Conservation (phyloP, 2,797 vertebrate species). For the Sylvia borin region DNA sequence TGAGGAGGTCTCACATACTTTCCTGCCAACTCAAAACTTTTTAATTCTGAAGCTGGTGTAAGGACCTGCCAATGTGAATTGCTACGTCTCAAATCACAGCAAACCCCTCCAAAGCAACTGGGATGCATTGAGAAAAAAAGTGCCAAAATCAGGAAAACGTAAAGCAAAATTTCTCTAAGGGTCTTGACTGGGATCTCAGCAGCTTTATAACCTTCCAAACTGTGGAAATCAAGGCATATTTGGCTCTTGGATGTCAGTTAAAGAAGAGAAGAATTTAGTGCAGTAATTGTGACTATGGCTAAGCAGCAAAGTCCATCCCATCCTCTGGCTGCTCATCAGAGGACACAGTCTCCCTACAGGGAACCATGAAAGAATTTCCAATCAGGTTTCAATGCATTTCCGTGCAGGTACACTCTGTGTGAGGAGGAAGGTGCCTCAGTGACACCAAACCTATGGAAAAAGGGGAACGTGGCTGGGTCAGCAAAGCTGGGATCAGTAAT, state of each 20-base stretch:
- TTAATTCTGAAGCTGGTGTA: background rate
- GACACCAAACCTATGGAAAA: background rate
- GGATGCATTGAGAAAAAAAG: background rate
- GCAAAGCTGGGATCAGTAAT: slow-evolving; percentile 5
- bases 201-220: background rate
- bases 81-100: background rate
- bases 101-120: background rate
- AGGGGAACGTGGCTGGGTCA: background rate
- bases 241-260: background rate
- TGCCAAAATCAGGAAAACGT: background rate
- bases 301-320: background rate
- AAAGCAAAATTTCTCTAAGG: background rate
- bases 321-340: background rate
- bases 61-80: background rate
- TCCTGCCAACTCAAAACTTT: background rate
- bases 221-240: background rate
- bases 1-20: background rate
- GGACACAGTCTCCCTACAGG: background rate
- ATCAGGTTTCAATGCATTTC: background rate
- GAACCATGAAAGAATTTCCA: background rate
- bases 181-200: background rate
- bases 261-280: background rate
- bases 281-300: background rate
- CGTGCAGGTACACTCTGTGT: background rate
- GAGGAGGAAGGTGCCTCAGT: background rate